phyloP scores from a whole-genome alignment of 2,888 invertebrate genomes.

The Coenonympha arcania region DNA sequence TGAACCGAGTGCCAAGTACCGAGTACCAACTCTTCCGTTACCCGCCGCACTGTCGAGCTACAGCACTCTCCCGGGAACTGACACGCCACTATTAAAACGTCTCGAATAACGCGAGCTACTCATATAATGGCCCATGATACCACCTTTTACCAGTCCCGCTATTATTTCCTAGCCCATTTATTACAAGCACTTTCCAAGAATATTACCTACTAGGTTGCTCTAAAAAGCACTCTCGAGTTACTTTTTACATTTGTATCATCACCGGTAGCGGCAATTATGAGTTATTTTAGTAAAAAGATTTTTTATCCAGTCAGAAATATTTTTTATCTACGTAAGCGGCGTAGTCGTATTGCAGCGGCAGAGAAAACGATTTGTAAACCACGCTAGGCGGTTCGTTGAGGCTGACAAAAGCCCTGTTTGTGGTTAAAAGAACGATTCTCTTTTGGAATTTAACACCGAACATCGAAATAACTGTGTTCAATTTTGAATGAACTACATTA shows the following conservation, averaged over 20 bases:
- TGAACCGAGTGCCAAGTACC: conserved; percentile 57
- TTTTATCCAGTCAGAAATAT: neutral
- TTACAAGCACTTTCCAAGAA: neutral
- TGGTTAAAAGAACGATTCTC: conserved; percentile 22
- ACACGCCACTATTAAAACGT: conserved; percentile 34
- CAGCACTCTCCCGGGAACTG: conserved; percentile 38
- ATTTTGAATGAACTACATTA: conserved; percentile 40
- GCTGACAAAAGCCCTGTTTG: conserved; percentile 38
- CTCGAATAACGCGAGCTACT: conserved; percentile 23
- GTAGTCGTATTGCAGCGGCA: conserved; percentile 7
- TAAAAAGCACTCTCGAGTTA: conserved; percentile 4
- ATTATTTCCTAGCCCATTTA: conserved; percentile 19
- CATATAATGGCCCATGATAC: conserved; percentile 18
- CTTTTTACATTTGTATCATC: neutral
- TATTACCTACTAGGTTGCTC: neutral
- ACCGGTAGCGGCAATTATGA: neutral
- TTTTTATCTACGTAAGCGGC: conserved; percentile 1
- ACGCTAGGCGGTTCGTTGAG: conserved; percentile 31
- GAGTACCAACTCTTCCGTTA: conserved; percentile 62
- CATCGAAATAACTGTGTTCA: conserved; percentile 41
- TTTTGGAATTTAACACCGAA: conserved; percentile 31
- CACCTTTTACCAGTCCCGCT: conserved; percentile 14
- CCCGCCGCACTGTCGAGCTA: conserved; percentile 35
- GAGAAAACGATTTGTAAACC: conserved; percentile 16
- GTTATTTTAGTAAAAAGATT: neutral